phyloP scores from a whole-genome alignment of 2,888 invertebrate species.

The Junonia oenone region DNA sequence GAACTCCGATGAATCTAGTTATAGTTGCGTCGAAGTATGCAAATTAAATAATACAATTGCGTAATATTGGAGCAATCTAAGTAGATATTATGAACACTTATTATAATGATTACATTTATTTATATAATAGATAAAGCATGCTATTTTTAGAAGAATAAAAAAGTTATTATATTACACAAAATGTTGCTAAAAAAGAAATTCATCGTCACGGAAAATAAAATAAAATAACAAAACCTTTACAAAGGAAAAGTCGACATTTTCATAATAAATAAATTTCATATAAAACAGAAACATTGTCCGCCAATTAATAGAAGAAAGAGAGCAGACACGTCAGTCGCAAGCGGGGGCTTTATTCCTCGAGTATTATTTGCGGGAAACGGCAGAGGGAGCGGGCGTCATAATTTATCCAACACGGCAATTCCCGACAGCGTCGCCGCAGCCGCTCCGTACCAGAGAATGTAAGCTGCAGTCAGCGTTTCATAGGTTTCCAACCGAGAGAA shows the following conservation, averaged over 20 bases:
- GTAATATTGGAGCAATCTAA: too few relatives aligned
- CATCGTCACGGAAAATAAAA: not conserved
- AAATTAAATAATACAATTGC: too few relatives aligned
- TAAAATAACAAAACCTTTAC: not conserved
- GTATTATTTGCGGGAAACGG: slow-evolving; percentile 67
- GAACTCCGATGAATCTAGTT: too few relatives aligned
- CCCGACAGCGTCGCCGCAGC: slow-evolving; percentile 66
- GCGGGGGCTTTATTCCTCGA: slow-evolving; percentile 52
- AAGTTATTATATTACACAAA: too few relatives aligned
- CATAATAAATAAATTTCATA: slow-evolving; percentile 16
- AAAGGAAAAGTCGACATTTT: not conserved
- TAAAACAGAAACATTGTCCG: slow-evolving; percentile 15
- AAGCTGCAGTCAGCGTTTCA: slow-evolving; percentile 66
- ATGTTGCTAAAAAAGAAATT: not conserved
- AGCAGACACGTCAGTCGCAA: slow-evolving; percentile 53
- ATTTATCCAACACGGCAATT: slow-evolving; percentile 69
- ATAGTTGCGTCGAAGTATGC: too few relatives aligned
- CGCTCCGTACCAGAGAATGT: slow-evolving; percentile 59
- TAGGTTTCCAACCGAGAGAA: slow-evolving; percentile 52
- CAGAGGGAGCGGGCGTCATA: slow-evolving; percentile 65
- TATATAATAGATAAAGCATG: too few relatives aligned
- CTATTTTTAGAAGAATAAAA: too few relatives aligned
- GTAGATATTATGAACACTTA: too few relatives aligned
- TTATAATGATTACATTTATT: too few relatives aligned
- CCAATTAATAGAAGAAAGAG: slow-evolving; percentile 38